phyloP scores from a whole-genome alignment of 2,888 invertebrate genomes.

The Callyntrura guangdongensis region DNA sequence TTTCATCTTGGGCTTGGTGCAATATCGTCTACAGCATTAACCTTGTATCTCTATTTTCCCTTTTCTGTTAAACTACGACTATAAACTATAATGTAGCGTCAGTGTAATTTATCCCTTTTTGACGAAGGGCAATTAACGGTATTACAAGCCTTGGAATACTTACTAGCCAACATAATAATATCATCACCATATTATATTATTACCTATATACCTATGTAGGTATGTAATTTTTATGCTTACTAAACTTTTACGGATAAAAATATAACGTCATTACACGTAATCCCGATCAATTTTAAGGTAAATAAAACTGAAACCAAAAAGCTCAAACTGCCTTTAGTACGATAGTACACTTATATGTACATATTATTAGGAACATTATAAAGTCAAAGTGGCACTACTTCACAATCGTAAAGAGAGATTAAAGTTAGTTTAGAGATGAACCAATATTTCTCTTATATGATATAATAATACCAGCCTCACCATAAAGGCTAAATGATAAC shows the following conservation, averaged over 20 bases:
- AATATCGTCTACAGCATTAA: not conserved
- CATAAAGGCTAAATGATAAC: not conserved
- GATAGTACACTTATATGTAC: not conserved
- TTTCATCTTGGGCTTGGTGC: too few relatives aligned
- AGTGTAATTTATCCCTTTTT: not conserved
- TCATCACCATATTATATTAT: not conserved
- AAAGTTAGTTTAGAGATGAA: not conserved
- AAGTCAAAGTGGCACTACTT: not conserved
- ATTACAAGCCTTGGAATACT: not conserved
- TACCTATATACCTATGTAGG: not conserved
- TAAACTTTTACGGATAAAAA: conserved; percentile 8
- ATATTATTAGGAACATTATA: not conserved
- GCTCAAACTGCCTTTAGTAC: conserved; percentile 68
- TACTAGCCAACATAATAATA: not conserved
- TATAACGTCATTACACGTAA: not conserved
- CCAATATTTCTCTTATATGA: not conserved
- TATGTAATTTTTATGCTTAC: not conserved
- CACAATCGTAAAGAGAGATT: not conserved
- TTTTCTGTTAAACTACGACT: too few relatives aligned
- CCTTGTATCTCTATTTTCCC: not conserved
- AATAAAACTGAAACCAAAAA: conserved; percentile 52
- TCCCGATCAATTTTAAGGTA: not conserved
- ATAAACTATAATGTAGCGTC: not conserved
- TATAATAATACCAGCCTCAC: not conserved
- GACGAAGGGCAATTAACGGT: not conserved